Evolutionary conservation across 1,140 invertebrate genomes (phyloP).

Genomic region (Eriosoma lanigerum): DNA sequence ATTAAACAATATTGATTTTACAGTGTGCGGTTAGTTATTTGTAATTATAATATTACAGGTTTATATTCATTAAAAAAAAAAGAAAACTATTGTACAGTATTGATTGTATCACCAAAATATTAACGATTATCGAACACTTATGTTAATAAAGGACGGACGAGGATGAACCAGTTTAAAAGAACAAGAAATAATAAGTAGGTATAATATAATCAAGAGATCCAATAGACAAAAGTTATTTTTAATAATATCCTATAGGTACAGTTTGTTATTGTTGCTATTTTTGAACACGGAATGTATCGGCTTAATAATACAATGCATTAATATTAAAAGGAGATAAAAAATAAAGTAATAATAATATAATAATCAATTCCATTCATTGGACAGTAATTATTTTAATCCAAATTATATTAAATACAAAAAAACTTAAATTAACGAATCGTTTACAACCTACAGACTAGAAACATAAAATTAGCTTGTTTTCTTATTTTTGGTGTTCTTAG

Average conservation of each 20-base stretch:
- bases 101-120: no score
- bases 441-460: conserved; percentile 48
- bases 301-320: not conserved
- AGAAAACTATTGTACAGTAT: no score
- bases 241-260: not conserved
- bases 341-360: not conserved
- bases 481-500: not conserved
- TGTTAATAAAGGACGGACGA: not conserved
- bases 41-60: no score
- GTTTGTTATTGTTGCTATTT: no score
- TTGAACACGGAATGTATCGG: conserved; percentile 25
- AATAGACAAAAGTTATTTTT: not conserved
- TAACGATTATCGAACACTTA: no score
- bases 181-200: no score
- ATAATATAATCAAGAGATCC: conserved; percentile 22
- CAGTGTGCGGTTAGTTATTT: no score
- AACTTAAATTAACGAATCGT: conserved; percentile 14
- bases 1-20: no score
- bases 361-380: not conserved
- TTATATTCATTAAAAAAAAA: no score
- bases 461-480: conserved; percentile 10
- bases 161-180: not conserved
- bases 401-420: conserved; percentile 13
- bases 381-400: not conserved
- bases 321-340: not conserved